Conservation (phyloP, 2,797 vertebrate genomes). For the Stomatorhinus walkeri region DNA sequence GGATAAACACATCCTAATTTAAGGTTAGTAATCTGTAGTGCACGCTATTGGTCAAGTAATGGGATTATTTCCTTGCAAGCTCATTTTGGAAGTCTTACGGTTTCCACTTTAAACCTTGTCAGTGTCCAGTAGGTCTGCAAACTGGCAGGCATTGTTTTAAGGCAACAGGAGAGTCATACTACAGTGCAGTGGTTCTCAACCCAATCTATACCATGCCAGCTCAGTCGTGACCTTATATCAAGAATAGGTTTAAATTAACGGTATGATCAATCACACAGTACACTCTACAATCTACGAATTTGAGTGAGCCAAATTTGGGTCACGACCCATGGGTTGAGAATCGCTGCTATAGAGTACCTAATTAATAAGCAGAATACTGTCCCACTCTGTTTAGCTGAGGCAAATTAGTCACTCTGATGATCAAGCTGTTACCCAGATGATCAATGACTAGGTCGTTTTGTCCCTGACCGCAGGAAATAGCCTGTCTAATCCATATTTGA, state of each 20-base stretch:
- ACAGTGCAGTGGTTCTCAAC: neutral
- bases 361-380: neutral
- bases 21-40: constrained; percentile 39
- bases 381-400: neutral
- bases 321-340: neutral
- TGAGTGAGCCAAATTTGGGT: neutral
- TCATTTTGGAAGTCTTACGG: neutral
- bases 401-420: neutral
- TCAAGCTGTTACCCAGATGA: neutral
- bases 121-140: neutral
- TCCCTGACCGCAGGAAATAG: neutral
- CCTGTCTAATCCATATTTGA: neutral
- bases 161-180: neutral
- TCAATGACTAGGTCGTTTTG: neutral
- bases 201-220: neutral
- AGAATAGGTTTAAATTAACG: neutral
- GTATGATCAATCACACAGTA: neutral
- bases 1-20: constrained; percentile 37
- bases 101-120: neutral
- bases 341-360: neutral
- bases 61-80: constrained; percentile 30
- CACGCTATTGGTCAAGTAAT: constrained; percentile 27
- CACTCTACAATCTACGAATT: neutral
- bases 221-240: neutral
- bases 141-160: neutral